Percentiles rank a stretch among this genome's conserved stretches.
phyloP scores from a whole-genome alignment of 2,113 vertebrate genomes.

The Limnothrissa miodon region DNA sequence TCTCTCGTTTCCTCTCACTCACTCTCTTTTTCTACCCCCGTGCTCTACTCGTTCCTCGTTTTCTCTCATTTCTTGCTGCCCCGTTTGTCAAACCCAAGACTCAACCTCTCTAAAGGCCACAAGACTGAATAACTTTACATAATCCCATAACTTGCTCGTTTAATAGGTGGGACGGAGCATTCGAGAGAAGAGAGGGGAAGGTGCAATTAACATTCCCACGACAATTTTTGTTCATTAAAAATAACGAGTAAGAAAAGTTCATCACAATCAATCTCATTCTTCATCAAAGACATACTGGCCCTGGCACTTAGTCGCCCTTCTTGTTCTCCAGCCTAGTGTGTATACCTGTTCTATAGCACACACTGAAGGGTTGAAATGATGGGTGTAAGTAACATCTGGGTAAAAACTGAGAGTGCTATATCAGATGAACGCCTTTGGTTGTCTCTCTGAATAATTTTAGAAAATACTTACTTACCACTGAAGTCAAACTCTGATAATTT shows the following conservation, averaged over 20 bases:
- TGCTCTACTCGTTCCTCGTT: background rate
- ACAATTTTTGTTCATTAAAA: constrained; percentile 43
- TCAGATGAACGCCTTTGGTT: too few species aligned
- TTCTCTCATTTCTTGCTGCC: background rate
- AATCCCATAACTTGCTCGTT: constrained; percentile 35
- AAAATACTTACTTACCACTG: too few species aligned
- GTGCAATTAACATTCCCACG: background rate
- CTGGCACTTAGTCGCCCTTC: background rate
- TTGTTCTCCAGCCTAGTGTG: background rate
- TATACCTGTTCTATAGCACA: too few species aligned
- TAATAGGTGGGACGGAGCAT: constrained; percentile 40
- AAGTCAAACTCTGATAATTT: too few species aligned
- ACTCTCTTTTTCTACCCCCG: background rate
- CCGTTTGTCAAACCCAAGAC: constrained; percentile 3
- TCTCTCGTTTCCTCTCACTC: background rate
- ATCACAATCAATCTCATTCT: constrained; percentile 15
- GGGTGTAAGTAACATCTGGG: too few species aligned
- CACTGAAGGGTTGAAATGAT: too few species aligned
- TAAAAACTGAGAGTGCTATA: too few species aligned
- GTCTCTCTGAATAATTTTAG: too few species aligned
- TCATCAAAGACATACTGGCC: background rate
- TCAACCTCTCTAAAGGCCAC: constrained; percentile 23
- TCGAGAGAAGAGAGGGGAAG: constrained; percentile 17
- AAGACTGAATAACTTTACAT: constrained; percentile 25
- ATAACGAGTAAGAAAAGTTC: constrained; percentile 40